Base-by-base conservation (phyloP, 2,888 invertebrate genomes). In the Cacoxenus indagator region DNA sequence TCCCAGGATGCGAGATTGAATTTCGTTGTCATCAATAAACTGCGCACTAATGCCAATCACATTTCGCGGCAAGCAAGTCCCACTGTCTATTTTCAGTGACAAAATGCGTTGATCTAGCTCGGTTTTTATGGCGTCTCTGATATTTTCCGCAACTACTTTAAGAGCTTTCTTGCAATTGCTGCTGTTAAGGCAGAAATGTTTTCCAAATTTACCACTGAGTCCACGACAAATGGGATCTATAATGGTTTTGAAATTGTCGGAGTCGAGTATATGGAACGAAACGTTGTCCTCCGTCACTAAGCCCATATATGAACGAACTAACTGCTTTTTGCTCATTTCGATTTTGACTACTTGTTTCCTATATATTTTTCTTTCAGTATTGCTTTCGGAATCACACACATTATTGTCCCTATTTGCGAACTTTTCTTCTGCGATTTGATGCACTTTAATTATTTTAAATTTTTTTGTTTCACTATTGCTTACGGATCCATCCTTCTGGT, bases 251-350 rank as follows among this genome's bases (percentile, higher is more conserved):
- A 76, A 64, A 59, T 69, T 72, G 29, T 14, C 22, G 1, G 72
- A 73, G 62, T 74, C 72, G 27, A 74, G 69, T 4, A 67, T 64
- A 37, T 73, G 73, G 31, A 73, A 72, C 8, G 74, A 65, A 27
- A 67, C 66, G 22, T 70, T 57, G 14, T 73, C 70, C 46, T 74
- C 75, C 4, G 67, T 73, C 17, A 75, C 67, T 19, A 74, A 37
- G n/a, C 75, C 74, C 46, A 72, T 64, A 64, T 71, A 73, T 8
- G 69, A 64, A 54, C 69, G 43, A 2, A 71, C n/a, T 22, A 72
- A n/a, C 3, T 65, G 31, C 51, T 68, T 72, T 48, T 68, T 72
- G 24, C 70, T 73, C 8, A 70, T 64, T 65, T 69, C 24, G 29
- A 59, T 59, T 67, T 69, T 67, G 3, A 62, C 46, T 8, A 5